Evolutionary conservation across 2,113 vertebrate genomes (phyloP).

Genomic region (Tamias sibiricus): DNA sequence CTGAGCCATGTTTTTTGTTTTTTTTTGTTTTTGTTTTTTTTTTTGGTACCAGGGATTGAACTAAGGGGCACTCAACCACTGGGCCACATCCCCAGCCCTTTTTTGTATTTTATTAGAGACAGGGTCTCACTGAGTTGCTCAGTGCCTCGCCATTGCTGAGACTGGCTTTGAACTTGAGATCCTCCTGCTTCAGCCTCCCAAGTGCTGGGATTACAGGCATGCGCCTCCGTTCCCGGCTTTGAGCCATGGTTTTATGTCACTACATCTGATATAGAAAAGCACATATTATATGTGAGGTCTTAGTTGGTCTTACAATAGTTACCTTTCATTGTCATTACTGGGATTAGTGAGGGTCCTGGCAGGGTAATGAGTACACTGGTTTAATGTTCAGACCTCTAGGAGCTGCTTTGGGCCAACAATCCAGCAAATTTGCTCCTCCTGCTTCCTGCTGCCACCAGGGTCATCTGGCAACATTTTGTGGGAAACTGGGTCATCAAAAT

Average conservation of each 20-base stretch:
- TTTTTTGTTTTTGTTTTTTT: no score
- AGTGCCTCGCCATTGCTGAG: no score
- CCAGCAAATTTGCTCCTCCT: constrained; percentile 19
- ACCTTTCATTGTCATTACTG: background rate
- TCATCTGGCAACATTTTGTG: constrained; percentile 56
- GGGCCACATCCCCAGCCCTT: no score
- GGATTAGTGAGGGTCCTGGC: background rate
- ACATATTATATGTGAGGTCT: background rate
- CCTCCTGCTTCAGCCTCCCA: no score
- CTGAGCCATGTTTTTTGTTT: background rate
- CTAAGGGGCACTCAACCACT: no score
- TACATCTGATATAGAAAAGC: background rate
- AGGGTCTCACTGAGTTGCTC: no score
- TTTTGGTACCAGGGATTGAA: no score
- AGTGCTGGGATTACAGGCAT: no score
- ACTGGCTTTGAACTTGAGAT: no score
- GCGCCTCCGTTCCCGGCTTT: no score
- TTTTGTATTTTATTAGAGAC: no score
- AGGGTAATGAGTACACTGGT: background rate
- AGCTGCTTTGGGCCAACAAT: background rate
- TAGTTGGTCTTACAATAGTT: background rate
- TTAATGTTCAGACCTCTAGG: background rate
- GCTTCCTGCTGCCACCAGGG: constrained; percentile 52
- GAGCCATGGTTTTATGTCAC: background rate
- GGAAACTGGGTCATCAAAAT: constrained; percentile 71